Percentiles rank a stretch among this genome's conserved stretches.
Conservation (phyloP, 2,888 invertebrate species). For the Drosophila melanosoma region DNA sequence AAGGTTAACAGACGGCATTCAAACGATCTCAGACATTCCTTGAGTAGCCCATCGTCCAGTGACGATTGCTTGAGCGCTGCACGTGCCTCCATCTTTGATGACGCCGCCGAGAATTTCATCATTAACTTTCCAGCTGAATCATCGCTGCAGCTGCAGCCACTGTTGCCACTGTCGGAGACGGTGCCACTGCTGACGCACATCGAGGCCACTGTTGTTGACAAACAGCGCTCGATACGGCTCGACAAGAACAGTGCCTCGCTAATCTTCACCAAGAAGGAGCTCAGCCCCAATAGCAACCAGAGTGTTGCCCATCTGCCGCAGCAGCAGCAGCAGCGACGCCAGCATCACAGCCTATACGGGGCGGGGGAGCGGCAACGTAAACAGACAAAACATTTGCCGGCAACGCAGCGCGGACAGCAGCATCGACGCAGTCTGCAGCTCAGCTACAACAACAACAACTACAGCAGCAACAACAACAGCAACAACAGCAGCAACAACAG, state of each 20-base stretch:
- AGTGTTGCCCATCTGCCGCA: constrained; percentile 40
- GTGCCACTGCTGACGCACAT: constrained; percentile 83
- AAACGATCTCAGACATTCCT: constrained; percentile 48
- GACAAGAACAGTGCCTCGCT: constrained; percentile 84
- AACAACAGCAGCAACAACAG: constrained; percentile 80
- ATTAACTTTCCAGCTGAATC: constrained; percentile 83
- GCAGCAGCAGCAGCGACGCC: constrained; percentile 50
- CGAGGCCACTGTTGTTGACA: constrained; percentile 80
- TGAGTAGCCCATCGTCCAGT: constrained; percentile 64
- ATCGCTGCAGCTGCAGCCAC: constrained; percentile 62
- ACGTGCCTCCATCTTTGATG: constrained; percentile 75
- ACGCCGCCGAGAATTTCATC: constrained; percentile 82
- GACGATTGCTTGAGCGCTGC: constrained; percentile 64
- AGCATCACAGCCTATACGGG: constrained; percentile 72
- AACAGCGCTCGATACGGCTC: constrained; percentile 82
- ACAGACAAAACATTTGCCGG: constrained; percentile 70
- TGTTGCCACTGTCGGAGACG: constrained; percentile 83
- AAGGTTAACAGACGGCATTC: constrained; percentile 44
- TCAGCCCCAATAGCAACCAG: constrained; percentile 17
- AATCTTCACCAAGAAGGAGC: constrained; percentile 84
- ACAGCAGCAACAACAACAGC: constrained; percentile 82
- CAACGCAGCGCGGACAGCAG: constrained; percentile 67
- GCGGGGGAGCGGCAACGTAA: constrained; percentile 54
- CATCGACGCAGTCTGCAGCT: constrained; percentile 84
- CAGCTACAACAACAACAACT: constrained; percentile 74